Evolutionary conservation across 2,888 invertebrate species (phyloP).

Genomic region (Melipona beecheii): DNA sequence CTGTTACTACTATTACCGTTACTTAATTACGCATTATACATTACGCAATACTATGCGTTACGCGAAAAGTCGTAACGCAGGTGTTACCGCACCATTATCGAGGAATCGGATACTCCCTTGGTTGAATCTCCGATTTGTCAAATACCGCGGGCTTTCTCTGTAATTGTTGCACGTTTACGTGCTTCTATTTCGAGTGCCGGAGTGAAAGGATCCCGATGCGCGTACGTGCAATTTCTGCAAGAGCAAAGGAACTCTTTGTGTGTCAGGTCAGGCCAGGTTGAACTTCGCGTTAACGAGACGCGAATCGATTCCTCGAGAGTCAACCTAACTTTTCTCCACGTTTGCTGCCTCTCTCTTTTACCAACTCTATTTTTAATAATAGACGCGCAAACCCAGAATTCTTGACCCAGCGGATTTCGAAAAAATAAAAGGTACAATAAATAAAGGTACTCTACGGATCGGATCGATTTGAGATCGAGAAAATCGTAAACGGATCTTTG

Average conservation of each 20-base stretch:
- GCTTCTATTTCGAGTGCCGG: not conserved
- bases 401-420: not conserved
- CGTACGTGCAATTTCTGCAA: not conserved
- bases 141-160: not conserved
- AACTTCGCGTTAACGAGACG: not conserved
- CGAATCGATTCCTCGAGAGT: conserved; percentile 19
- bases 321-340: not conserved
- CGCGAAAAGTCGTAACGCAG: not conserved
- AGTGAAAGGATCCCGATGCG: not conserved
- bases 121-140: not conserved
- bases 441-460: not conserved
- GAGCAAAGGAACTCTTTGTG: not conserved
- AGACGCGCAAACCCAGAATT: not conserved
- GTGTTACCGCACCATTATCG: not conserved
- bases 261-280: not conserved
- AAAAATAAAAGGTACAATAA: too few relatives aligned
- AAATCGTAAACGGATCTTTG: not conserved
- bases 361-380: not conserved
- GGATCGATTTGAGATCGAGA: not conserved
- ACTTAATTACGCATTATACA: too few relatives aligned
- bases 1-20: not conserved
- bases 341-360: not conserved
- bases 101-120: not conserved
- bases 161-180: not conserved
- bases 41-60: too few relatives aligned